Evolutionary conservation across 1,140 invertebrate genomes (phyloP).

Genomic region (Trypoxylus dichotomus): DNA sequence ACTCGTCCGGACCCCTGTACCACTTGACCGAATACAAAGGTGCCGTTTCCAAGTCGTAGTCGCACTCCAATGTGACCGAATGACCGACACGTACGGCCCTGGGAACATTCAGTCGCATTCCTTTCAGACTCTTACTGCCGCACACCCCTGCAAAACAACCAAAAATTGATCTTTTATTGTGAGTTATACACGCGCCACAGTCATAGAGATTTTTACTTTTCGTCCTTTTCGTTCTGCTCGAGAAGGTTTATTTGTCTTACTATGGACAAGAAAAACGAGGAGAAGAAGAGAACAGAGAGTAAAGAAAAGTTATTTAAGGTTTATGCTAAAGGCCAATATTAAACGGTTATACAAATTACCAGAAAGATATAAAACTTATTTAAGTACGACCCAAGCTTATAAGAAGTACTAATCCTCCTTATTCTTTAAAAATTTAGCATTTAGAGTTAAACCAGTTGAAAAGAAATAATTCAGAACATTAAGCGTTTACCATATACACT

Average conservation of each 20-base stretch:
- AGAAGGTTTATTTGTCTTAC: background rate
- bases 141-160: constrained; percentile 18
- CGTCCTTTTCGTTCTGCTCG: background rate
- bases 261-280: background rate
- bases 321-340: too few relatives aligned
- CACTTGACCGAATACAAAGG: constrained; percentile 83
- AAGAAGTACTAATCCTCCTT: too few relatives aligned
- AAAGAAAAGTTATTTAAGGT: too few relatives aligned
- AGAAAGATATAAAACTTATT: too few relatives aligned
- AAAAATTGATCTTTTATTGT: constrained; percentile 25
- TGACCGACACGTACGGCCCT: constrained; percentile 70
- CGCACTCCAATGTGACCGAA: constrained; percentile 71
- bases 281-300: background rate
- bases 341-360: too few relatives aligned
- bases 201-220: background rate
- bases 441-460: too few relatives aligned
- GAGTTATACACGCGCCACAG: background rate
- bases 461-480: too few relatives aligned
- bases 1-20: constrained; percentile 74
- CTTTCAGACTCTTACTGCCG: constrained; percentile 46
- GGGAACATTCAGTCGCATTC: constrained; percentile 68
- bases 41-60: constrained; percentile 76
- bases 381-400: too few relatives aligned
- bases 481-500: too few relatives aligned
- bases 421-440: too few relatives aligned